Base-by-base conservation (phyloP, 2,797 vertebrate species). In the Schizopygopsis malacanthus region DNA sequence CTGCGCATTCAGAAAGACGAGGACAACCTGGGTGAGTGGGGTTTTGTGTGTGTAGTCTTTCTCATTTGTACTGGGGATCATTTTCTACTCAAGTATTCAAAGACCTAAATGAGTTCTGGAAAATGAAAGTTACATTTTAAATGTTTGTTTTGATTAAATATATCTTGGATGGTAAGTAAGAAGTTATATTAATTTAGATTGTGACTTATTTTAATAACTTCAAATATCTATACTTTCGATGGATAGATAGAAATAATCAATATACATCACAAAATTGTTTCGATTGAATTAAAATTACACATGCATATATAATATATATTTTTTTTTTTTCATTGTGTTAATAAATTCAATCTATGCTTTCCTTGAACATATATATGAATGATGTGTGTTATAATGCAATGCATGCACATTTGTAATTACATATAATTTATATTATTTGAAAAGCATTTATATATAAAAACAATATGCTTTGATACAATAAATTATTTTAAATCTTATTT, bases 1-100 rank as follows among this genome's bases (percentile, higher is more conserved):
- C 96, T 99, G 82, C 96, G 98, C 89, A 97, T 99, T 91, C 96
- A 98, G 89, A 99, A 99, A 89, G 98, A 99, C 56, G 98, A 99
- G 92, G 98, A 99, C 95, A 99, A 99, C 92, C 97, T 98, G 0
- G 98, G 98, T 90, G 56, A 69, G 86, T 59, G 16, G 33, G 54
- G 8, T 28, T 33, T 41, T 39, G 6, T 83, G 16, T 83, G 16
- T 77, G 45, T 47, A 9, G 7, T 61, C 15, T 22, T n/a, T 52
- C 43, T 18, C 9, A 50, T 33, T 75, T 10, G 15, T 52, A 11
- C 45, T 5, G 13, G 1, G 13, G n/a, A 20, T 39, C 4, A 41
- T 69, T 37, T 67, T 16, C 8, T 18, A 75, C 45, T 50, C 7
- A 72, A 72, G 41, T 71, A 71, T 13, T 71, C n/a, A 45, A 73